Conservation (phyloP, 2,888 invertebrate species). For the Tenthredo distinguenda region DNA sequence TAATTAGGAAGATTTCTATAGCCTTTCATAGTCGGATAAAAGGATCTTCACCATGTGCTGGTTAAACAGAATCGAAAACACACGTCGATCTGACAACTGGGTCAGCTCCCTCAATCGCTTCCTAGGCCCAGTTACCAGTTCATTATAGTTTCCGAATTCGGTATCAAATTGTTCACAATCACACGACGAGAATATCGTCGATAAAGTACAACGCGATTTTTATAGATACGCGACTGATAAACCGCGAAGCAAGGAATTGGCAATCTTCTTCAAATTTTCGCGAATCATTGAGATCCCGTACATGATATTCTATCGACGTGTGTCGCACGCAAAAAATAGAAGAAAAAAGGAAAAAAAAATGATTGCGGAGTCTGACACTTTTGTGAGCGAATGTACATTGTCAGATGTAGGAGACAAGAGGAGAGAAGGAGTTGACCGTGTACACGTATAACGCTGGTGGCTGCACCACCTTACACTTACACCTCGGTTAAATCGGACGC, state of each 20-base stretch:
- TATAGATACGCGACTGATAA: no score
- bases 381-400: slow-evolving; percentile 48
- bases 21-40: slow-evolving; percentile 34
- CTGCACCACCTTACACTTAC: slow-evolving; percentile 52
- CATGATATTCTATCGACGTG: neutral
- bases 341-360: neutral
- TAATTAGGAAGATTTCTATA: slow-evolving; percentile 44
- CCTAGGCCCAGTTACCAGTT: neutral
- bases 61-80: slow-evolving; percentile 9
- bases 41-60: neutral
- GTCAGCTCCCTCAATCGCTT: neutral
- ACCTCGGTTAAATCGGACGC: slow-evolving; percentile 48
- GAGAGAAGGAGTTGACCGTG: slow-evolving; percentile 13
- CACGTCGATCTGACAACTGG: slow-evolving; percentile 19
- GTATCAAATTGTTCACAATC: neutral
- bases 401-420: neutral
- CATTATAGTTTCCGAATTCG: neutral
- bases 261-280: no score
- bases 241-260: no score
- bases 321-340: neutral
- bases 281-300: no score
- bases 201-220: neutral
- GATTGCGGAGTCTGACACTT: slow-evolving; percentile 7
- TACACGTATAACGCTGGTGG: neutral
- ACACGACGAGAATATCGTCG: neutral